Percentiles rank a stretch among this genome's conserved stretches.
Conservation (phyloP, 1,140 invertebrate species). For the Gyrodactylus bullatarudis region DNA sequence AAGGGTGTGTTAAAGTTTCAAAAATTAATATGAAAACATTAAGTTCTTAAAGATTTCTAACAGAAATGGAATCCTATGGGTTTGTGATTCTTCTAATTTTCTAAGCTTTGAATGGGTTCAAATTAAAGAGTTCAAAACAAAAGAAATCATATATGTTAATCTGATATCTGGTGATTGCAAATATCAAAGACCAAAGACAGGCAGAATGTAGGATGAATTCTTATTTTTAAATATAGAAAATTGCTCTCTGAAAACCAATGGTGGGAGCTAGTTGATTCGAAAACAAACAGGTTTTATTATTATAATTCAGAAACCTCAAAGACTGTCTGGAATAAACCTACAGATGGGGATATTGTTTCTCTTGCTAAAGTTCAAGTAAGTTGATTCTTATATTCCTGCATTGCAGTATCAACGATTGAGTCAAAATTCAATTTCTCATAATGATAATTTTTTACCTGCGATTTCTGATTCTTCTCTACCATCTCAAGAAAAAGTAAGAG, state of each 20-base stretch:
- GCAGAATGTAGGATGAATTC: not conserved
- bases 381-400: not conserved
- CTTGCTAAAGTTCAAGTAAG: not conserved
- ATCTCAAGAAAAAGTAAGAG: not conserved
- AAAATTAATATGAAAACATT: too few relatives aligned
- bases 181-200: not conserved
- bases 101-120: not conserved
- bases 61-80: too few relatives aligned
- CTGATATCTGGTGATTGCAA: not conserved
- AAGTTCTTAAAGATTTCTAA: too few relatives aligned
- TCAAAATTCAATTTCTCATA: too few relatives aligned
- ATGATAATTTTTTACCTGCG: too few relatives aligned
- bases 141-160: not conserved
- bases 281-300: not conserved
- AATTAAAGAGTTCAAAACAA: not conserved
- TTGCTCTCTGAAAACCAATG: not conserved
- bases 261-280: slow-evolving; percentile 2
- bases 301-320: not conserved
- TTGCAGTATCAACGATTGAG: too few relatives aligned
- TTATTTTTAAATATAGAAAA: not conserved
- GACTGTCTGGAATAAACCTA: not conserved
- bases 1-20: too few relatives aligned
- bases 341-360: not conserved
- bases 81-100: too few relatives aligned
- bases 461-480: not conserved